Conservation (phyloP, 2,113 vertebrate species). For the Ochotona curzoniae region DNA sequence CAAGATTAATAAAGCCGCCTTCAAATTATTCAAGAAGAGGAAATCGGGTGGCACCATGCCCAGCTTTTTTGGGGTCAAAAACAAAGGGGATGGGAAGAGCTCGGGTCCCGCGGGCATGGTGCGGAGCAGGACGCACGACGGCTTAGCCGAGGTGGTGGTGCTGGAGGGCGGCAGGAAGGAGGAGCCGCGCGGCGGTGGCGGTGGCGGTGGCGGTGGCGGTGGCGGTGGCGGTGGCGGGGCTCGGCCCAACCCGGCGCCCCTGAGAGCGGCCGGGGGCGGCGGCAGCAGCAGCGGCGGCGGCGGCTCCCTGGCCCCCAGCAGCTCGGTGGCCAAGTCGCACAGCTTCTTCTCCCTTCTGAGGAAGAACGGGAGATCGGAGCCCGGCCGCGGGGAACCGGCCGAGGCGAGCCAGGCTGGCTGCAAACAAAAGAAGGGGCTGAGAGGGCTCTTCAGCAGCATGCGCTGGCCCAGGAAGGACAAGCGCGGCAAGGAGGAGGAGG, state of each 20-base stretch:
- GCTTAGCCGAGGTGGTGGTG: constrained; percentile 89
- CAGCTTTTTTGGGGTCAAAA: constrained; percentile 94
- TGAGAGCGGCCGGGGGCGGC: constrained; percentile 63
- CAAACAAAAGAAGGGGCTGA: constrained; percentile 92
- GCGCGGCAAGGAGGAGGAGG: constrained; percentile 86
- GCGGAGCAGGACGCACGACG: constrained; percentile 91
- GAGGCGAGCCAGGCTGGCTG: constrained; percentile 87
- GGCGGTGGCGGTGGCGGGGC: constrained; percentile 77
- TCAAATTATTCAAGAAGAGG: constrained; percentile 97
- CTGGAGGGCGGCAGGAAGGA: constrained; percentile 88
- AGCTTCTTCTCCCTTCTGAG: constrained; percentile 93
- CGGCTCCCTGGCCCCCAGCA: constrained; percentile 78
- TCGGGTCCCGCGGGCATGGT: constrained; percentile 89
- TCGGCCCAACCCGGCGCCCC: constrained; percentile 75
- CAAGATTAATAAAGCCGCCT: constrained; percentile 96
- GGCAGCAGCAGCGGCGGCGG: constrained; percentile 67
- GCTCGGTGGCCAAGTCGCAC: constrained; percentile 94
- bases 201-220: constrained; percentile 81
- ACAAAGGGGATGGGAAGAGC: constrained; percentile 90
- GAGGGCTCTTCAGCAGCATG: constrained; percentile 89
- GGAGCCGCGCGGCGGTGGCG: constrained; percentile 83
- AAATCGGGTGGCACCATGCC: constrained; percentile 94
- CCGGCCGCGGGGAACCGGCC: constrained; percentile 86
- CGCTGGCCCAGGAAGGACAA: constrained; percentile 91
- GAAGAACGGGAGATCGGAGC: constrained; percentile 86